These are phyloP conservation scores for Pristionchus exspectatus DNA, from an alignment of 2,888 invertebrate species.

Conservation along the genomic window DNA sequence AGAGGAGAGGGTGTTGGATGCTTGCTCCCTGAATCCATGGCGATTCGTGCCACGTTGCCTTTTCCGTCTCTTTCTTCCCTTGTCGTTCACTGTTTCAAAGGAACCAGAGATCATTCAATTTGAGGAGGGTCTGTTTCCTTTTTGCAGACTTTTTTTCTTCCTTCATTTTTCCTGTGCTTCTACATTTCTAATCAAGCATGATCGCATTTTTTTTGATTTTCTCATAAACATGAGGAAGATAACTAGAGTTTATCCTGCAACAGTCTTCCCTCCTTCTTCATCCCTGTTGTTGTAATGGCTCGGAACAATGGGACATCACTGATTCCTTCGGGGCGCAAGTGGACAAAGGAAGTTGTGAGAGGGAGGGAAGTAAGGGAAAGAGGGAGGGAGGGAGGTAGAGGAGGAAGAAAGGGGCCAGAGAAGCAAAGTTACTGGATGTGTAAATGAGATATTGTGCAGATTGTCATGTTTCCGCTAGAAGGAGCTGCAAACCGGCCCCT, in stretches of 20 bases:
- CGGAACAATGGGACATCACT: constrained; percentile 12
- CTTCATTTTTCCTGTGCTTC: no score
- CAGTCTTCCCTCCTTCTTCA: not conserved
- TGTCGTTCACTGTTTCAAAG: not conserved
- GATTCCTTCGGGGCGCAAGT: not conserved
- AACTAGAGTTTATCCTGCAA: not conserved
- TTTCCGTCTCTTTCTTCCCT: not conserved
- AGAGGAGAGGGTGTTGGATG: not conserved
- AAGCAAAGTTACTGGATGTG: not conserved
- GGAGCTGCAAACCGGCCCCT: not conserved
- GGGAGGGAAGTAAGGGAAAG: not conserved
- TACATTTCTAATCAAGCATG: no score
- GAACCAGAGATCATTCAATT: not conserved
- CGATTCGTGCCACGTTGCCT: constrained; percentile 12
- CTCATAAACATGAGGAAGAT: not conserved
- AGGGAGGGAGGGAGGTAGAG: not conserved
- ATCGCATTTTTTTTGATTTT: no score
- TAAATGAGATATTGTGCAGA: not conserved
- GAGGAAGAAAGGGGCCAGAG: not conserved
- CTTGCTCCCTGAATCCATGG: constrained; percentile 17
- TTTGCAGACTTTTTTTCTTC: not conserved
- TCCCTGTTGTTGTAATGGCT: not conserved
- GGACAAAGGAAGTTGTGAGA: constrained; percentile 5
- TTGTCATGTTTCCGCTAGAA: not conserved
- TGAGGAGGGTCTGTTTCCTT: not conserved